Percentiles rank a stretch among this genome's conserved stretches.
Conservation (phyloP, 1,140 invertebrate genomes). For the Drosophila bipectinata region DNA sequence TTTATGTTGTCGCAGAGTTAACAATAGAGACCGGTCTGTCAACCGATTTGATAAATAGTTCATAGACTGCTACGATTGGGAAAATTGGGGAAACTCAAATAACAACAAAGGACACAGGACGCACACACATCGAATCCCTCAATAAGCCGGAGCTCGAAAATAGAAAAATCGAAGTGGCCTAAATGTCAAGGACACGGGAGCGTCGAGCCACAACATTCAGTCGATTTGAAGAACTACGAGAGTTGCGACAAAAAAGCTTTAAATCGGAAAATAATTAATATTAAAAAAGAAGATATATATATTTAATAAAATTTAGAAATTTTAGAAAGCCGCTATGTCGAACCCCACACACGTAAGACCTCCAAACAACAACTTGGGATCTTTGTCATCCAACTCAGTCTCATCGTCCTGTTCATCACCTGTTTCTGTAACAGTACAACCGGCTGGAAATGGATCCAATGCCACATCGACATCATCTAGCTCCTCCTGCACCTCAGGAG, state of each 20-base stretch:
- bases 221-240: neutral
- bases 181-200: constrained; percentile 72
- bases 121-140: neutral
- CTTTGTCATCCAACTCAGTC: neutral
- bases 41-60: neutral
- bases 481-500: neutral
- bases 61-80: neutral
- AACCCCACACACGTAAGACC: constrained; percentile 41
- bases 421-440: constrained; percentile 29
- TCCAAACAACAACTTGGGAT: constrained; percentile 23
- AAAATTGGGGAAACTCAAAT: neutral
- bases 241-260: constrained; percentile 2
- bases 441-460: constrained; percentile 10
- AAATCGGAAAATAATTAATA: constrained; percentile 4
- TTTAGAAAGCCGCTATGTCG: constrained; percentile 19
- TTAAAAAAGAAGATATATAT: neutral
- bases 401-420: constrained; percentile 3
- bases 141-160: neutral
- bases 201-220: constrained; percentile 35
- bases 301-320: neutral
- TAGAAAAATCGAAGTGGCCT: constrained; percentile 68
- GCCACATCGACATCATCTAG: neutral
- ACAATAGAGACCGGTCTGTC: neutral
- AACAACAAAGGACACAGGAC: neutral
- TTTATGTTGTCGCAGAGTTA: constrained; percentile 6